Evolutionary conservation across 2,888 invertebrate species (phyloP).

Genomic region (Galeopsomyia nigrocyanea): DNA sequence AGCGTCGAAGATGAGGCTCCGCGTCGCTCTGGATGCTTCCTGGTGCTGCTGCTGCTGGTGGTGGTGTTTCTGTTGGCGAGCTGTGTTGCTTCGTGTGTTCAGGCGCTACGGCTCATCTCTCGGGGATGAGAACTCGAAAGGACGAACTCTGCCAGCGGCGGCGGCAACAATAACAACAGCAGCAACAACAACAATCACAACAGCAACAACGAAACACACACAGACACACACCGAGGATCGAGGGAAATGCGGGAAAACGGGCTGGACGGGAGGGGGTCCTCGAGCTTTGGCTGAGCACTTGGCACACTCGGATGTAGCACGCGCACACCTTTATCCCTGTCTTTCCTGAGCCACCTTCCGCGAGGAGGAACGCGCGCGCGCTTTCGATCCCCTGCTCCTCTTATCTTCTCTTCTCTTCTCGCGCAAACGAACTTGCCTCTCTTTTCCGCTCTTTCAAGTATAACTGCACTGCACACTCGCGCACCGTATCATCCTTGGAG

Average conservation of each 20-base stretch:
- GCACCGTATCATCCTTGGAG: slow-evolving; percentile 40
- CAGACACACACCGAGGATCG: no score
- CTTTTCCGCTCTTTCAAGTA: slow-evolving; percentile 30
- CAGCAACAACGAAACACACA: no score
- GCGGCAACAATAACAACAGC: background rate
- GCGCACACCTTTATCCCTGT: slow-evolving; percentile 4
- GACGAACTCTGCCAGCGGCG: background rate
- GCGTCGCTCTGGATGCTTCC: slow-evolving; percentile 43
- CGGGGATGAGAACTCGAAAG: no score
- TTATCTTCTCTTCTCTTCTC: no score
- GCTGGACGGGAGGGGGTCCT: no score
- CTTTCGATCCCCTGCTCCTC: no score
- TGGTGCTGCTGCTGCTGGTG: slow-evolving; percentile 36
- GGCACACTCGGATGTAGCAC: slow-evolving; percentile 6
- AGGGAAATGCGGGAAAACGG: no score
- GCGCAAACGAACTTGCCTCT: background rate
- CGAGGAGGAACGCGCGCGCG: no score
- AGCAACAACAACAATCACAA: background rate
- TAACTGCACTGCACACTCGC: slow-evolving; percentile 32
- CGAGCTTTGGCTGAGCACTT: no score
- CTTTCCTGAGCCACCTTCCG: no score
- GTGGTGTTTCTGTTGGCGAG: slow-evolving; percentile 40
- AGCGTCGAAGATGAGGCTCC: slow-evolving; percentile 28
- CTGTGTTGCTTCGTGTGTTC: no score
- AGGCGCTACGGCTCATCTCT: no score